Evolutionary conservation across 2,888 invertebrate species (phyloP).

Genomic region (Diploptera punctata): DNA sequence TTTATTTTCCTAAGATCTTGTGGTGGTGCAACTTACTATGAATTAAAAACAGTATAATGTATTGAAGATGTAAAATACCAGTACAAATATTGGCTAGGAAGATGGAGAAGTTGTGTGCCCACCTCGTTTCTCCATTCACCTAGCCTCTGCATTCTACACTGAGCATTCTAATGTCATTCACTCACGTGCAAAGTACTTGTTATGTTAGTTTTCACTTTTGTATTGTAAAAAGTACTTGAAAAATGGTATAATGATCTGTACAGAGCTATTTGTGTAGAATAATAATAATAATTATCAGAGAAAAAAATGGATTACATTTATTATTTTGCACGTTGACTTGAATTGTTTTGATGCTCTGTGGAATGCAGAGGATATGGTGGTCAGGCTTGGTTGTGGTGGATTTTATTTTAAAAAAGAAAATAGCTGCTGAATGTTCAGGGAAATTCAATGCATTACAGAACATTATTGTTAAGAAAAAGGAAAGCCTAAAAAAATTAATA

Average conservation of each 20-base stretch:
- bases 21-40: conserved; percentile 36
- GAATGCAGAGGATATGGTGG: conserved; percentile 31
- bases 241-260: conserved; percentile 57
- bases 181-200: conserved; percentile 42
- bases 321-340: conserved; percentile 43
- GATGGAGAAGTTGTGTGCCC: conserved; percentile 27
- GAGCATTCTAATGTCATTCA: conserved; percentile 32
- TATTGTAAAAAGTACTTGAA: conserved; percentile 47
- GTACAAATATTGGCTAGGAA: conserved; percentile 36
- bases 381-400: conserved; percentile 23
- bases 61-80: conserved; percentile 31
- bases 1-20: conserved; percentile 36
- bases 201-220: conserved; percentile 47
- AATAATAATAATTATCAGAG: conserved; percentile 56
- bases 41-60: conserved; percentile 21
- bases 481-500: conserved; percentile 21
- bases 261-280: conserved; percentile 68
- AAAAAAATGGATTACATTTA: conserved; percentile 35
- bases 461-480: conserved; percentile 33
- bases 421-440: conserved; percentile 38
- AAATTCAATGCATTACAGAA: conserved; percentile 34
- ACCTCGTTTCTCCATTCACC: conserved; percentile 27
- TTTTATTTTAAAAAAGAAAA: conserved; percentile 25
- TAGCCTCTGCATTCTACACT: conserved; percentile 32
- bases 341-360: conserved; percentile 38